Evolutionary conservation across 2,797 vertebrate species (phyloP), one percentile per base, ranked within the genome.

Genomic region (Clarias laeviceps): DNA sequence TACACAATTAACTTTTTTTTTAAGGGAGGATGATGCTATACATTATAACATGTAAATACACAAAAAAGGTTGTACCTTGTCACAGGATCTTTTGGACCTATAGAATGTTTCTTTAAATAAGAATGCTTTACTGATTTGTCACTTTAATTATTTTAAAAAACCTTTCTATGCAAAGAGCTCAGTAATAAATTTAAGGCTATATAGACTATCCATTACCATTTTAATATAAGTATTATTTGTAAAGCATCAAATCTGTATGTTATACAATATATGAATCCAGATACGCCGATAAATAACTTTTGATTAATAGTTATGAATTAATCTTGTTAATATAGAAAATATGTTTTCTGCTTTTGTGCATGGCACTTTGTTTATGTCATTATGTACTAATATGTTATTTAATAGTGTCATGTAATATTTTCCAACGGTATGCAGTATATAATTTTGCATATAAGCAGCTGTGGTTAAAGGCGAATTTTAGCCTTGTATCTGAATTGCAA

Each of bases 401-500:
- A 50, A 20, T 32, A 57, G 8, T 12, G 3, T 9, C 50, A 76
- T 37, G 74, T 78, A 0, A 17, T 79, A 62, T 79, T 62, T 79
- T 79, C 59, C 77, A 27, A n/a, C 12, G 17, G 11, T n/a, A 59
- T 34, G 50, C 15, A n/a, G 14, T 57, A 7, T 22, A 32, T 12
- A 50, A 50, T 64, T 80, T 80, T 80, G n/a, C 62, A 80, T 80
- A 66, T 66, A 66, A 64, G 37, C 61, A 80, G 61, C 37, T 8
- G 5, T 22, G 61, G 62, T 29, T 66, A 40, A 40, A 29, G 1
- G 34, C n/a, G 18, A 12, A 29, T 82, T 45, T 59, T 9, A 57
- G 72, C 70, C 70, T 62, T 34, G 11, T 59, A 84, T 81, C 82
- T 54, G 72, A 82, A 69, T 77, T 80, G 80, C 45, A 66, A 24